Base-by-base conservation (phyloP, 2,888 invertebrate species). In the Trichogramma dendrolimi region DNA sequence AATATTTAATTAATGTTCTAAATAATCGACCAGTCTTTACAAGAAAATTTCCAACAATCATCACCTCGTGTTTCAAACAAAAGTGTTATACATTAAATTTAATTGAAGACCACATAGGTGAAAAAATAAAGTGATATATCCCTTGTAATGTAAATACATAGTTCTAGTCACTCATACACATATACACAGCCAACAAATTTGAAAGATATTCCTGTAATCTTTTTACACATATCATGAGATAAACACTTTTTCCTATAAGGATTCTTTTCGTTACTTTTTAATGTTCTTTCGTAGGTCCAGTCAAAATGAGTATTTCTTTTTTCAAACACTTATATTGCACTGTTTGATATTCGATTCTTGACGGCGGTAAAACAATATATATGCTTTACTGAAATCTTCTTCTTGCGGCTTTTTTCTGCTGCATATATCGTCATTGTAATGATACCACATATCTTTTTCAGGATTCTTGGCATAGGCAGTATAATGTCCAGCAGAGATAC, bases 301-400 rank as follows among this genome's bases (percentile, higher is more conserved):
- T 27, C 27, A 46, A 46, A 46, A 46, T 46, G 46, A 46, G n/a
- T 8, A 46, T 41, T 50, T 54, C 11, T 46, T 6, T 58, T 63
- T 55, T 64, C 58, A 61, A 64, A 61, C 68, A 76, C 75, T 76
- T 71, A 78, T 76, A 71, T 79, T 79, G 71, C 77, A 78, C 69
- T 76, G 75, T 68, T 79, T 79, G 57, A 73, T 61, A 58, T 72
- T 78, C 55, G 72, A 71, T 68, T 84, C 85, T 80, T 82, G 82
- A 68, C 83, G 80, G 70, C 83, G 82, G 75, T 86, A 87, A 74
- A 87, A 86, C 64, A 87, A 79, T 61, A 87, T 83, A 70, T 87
- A 87, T 8, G 85, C 86, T 68, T 84, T 83, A 68, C 82, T 82
- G 71, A 81, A 84, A 65, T 86, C 86, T 58, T 83, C 83, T 43